Evolutionary conservation across 2,888 invertebrate species (phyloP).

Genomic region (Drosophila nr. medialis): DNA sequence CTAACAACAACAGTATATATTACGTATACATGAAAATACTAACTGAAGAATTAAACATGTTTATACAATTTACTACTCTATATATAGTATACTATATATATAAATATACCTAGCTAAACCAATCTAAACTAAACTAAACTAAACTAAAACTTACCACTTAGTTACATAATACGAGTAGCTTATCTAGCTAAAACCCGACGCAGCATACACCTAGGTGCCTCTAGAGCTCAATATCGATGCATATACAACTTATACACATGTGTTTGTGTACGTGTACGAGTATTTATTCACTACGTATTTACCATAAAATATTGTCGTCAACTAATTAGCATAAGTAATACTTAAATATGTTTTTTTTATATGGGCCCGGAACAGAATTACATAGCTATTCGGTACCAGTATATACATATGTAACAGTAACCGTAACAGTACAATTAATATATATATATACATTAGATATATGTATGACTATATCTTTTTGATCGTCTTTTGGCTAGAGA

Average conservation of each 20-base stretch:
- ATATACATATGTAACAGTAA: slow-evolving; percentile 31
- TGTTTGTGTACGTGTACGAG: slow-evolving; percentile 17
- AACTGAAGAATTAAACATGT: slow-evolving; percentile 15
- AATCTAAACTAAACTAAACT: slow-evolving; percentile 40
- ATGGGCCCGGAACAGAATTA: slow-evolving; percentile 38
- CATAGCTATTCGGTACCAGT: slow-evolving; percentile 38
- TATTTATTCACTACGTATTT: slow-evolving; percentile 28
- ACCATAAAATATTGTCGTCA: slow-evolving; percentile 35
- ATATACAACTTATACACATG: slow-evolving; percentile 1
- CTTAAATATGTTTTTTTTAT: background rate
- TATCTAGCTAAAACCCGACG: slow-evolving; percentile 43
- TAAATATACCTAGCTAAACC: slow-evolving; percentile 28
- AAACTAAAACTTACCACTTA: slow-evolving; percentile 43
- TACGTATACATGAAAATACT: slow-evolving; percentile 33
- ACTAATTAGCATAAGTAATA: slow-evolving; percentile 53
- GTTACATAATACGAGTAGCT: slow-evolving; percentile 55
- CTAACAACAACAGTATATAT: slow-evolving; percentile 20
- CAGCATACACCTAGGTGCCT: slow-evolving; percentile 44
- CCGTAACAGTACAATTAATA: slow-evolving; percentile 17
- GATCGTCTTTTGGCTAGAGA: slow-evolving; percentile 68
- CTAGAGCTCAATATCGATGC: slow-evolving; percentile 35
- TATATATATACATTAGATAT: slow-evolving; percentile 20
- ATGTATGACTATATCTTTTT: slow-evolving; percentile 22
- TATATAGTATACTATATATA: slow-evolving; percentile 28
- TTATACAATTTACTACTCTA: slow-evolving; percentile 37